phyloP scores from a whole-genome alignment of 2,888 invertebrate genomes.

The Erebia epiphron region DNA sequence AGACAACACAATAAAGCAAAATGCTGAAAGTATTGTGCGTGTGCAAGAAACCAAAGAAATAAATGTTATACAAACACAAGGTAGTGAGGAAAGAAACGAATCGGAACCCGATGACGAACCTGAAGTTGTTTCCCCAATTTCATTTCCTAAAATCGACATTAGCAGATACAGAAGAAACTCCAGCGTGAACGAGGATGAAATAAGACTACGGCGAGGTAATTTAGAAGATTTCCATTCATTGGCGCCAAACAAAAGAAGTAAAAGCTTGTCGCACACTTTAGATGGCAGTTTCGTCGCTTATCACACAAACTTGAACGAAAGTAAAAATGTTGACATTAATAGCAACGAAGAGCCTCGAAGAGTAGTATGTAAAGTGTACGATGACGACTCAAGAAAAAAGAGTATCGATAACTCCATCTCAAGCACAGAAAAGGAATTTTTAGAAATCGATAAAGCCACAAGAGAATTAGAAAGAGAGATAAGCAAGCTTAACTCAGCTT shows the following conservation, averaged over 20 bases:
- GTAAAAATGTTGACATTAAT: conserved; percentile 57
- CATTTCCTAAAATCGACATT: conserved; percentile 73
- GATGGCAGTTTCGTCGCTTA: conserved; percentile 62
- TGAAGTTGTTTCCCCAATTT: conserved; percentile 57
- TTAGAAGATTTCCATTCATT: conserved; percentile 71
- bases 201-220: conserved; percentile 69
- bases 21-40: conserved; percentile 22
- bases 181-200: conserved; percentile 75
- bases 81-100: conserved; percentile 32
- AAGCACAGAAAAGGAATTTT: conserved; percentile 75
- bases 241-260: conserved; percentile 67
- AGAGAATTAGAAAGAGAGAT: conserved; percentile 75
- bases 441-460: conserved; percentile 75
- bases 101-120: conserved; percentile 56
- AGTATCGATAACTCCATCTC: conserved; percentile 72
- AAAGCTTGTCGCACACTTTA: conserved; percentile 67
- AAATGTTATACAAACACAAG: conserved; percentile 7
- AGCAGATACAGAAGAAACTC: conserved; percentile 72
- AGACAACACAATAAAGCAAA: conserved; percentile 31
- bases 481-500: conserved; percentile 74
- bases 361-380: conserved; percentile 72
- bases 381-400: conserved; percentile 62
- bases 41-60: conserved; percentile 34
- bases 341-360: conserved; percentile 69
- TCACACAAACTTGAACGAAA: conserved; percentile 71